phyloP scores from a whole-genome alignment of 2,888 invertebrate genomes.

The Pinctada fucata region DNA sequence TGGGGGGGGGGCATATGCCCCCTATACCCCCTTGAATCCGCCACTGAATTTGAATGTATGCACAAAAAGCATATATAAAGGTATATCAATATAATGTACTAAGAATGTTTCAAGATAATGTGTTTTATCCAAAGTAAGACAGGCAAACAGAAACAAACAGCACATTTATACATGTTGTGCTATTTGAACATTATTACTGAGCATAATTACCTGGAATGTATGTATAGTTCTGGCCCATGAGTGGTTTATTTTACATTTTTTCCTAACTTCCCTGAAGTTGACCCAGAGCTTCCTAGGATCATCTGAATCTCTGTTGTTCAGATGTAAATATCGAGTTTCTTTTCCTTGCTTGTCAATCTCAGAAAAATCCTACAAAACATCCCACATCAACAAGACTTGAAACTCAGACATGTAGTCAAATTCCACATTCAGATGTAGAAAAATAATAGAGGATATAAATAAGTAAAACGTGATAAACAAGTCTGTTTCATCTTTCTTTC shows the following conservation, averaged over 20 bases:
- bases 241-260: conserved; percentile 64
- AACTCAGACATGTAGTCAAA: not conserved
- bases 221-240: conserved; percentile 74
- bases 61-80: too few relatives aligned
- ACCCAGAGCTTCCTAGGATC: conserved; percentile 57
- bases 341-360: conserved; percentile 26
- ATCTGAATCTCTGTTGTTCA: conserved; percentile 59
- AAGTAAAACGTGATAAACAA: too few relatives aligned
- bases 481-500: too few relatives aligned
- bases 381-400: not conserved
- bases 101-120: too few relatives aligned
- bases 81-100: too few relatives aligned
- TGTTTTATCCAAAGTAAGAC: too few relatives aligned
- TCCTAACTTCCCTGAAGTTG: conserved; percentile 52
- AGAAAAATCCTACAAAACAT: conserved; percentile 26
- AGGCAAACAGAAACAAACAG: too few relatives aligned
- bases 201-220: conserved; percentile 68
- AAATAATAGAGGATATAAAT: not conserved
- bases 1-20: too few relatives aligned
- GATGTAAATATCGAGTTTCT: conserved; percentile 45
- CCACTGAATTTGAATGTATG: too few relatives aligned
- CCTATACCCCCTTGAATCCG: too few relatives aligned
- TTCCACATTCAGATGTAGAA: not conserved
- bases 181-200: too few relatives aligned
- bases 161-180: too few relatives aligned